Evolutionary conservation across 2,888 invertebrate species (phyloP).

Genomic region (Phania funesta): DNA sequence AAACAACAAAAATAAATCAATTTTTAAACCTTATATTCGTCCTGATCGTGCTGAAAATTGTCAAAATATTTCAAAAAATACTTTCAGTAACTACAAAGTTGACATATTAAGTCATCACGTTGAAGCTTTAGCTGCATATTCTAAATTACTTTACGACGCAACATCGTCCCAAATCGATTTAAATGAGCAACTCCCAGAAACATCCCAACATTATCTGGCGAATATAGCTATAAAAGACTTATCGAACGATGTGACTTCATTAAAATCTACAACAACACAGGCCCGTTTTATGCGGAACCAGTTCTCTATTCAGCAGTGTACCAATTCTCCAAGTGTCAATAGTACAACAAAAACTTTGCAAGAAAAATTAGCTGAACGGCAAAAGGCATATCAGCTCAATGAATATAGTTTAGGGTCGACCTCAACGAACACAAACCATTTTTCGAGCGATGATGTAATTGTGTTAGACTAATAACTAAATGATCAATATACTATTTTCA

Average conservation of each 20-base stretch:
- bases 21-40: conserved; percentile 47
- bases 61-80: background rate
- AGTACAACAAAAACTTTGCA: conserved; percentile 85
- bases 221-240: background rate
- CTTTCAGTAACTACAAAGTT: background rate
- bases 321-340: background rate
- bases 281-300: background rate
- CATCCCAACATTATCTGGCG: background rate
- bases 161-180: conserved; percentile 1
- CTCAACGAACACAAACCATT: conserved; percentile 44
- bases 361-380: conserved; percentile 86
- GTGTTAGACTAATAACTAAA: conserved; percentile 70
- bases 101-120: conserved; percentile 1
- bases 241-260: background rate
- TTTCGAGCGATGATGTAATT: conserved; percentile 71
- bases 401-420: conserved; percentile 47
- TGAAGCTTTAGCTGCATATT: conserved; percentile 4
- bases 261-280: background rate
- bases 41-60: background rate
- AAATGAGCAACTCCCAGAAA: background rate
- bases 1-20: conserved; percentile 21
- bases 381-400: conserved; percentile 75
- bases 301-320: conserved; percentile 17
- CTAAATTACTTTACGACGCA: conserved; percentile 16
- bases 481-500: background rate